A percentile compares a stretch with the other conserved stretches of the same genome.
Conservation (phyloP, 1,140 invertebrate genomes). For the Drosophila parabipectinata region DNA sequence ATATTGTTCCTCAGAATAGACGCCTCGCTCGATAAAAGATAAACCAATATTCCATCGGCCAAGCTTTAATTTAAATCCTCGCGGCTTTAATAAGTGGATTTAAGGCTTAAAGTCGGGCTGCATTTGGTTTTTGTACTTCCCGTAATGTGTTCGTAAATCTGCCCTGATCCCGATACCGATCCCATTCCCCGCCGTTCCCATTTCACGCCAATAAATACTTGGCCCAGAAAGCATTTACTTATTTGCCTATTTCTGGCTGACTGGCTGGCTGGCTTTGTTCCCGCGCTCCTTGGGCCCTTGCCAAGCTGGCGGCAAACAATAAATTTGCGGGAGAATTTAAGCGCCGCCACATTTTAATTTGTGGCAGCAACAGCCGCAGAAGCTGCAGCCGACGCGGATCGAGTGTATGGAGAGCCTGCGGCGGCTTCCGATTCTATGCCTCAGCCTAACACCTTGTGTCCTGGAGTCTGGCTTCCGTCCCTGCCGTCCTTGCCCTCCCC, state of each 20-base stretch:
- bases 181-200: constrained; percentile 28
- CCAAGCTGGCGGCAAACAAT: constrained; percentile 67
- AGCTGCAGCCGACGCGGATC: background rate
- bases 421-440: constrained; percentile 25
- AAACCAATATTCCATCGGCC: background rate
- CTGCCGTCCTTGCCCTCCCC: background rate
- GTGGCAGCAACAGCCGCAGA: constrained; percentile 51
- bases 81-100: background rate
- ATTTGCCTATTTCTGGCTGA: constrained; percentile 64
- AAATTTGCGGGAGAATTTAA: constrained; percentile 68
- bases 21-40: background rate
- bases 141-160: constrained; percentile 13
- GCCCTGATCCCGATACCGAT: constrained; percentile 26
- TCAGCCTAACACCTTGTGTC: constrained; percentile 55
- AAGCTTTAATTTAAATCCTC: background rate
- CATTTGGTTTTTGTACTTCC: background rate
- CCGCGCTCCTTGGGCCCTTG: constrained; percentile 29
- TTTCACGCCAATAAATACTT: constrained; percentile 51
- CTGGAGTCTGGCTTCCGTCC: background rate
- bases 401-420: constrained; percentile 10
- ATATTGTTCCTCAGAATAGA: constrained; percentile 3
- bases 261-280: constrained; percentile 42
- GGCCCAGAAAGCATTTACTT: constrained; percentile 71
- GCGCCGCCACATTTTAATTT: constrained; percentile 78
- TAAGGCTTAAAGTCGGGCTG: background rate